Conservation (phyloP, 2,797 vertebrate genomes). For the Borostomias antarcticus region DNA sequence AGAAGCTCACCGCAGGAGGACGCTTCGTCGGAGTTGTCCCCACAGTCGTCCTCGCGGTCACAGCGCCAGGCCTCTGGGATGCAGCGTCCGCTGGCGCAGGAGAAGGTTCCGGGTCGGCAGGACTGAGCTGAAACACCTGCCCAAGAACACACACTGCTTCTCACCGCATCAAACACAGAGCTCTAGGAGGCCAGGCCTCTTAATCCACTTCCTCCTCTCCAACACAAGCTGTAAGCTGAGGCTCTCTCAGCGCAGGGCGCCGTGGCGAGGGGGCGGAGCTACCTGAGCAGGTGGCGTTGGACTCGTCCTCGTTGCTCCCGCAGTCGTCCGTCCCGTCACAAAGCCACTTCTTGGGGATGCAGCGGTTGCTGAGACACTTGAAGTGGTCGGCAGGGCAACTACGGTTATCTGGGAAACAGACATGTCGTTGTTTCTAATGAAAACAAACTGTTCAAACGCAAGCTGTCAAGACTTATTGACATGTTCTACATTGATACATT, state of each 20-base stretch:
- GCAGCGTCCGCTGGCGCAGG: constrained; percentile 84
- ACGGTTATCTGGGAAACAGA: constrained; percentile 70
- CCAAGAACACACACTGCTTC: not conserved
- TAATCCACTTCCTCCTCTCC: no score
- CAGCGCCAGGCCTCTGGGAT: constrained; percentile 82
- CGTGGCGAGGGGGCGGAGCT: no score
- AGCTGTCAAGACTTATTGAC: no score
- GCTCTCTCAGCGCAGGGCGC: no score
- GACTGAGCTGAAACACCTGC: constrained; percentile 74
- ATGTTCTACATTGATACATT: no score
- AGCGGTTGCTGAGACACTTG: constrained; percentile 86
- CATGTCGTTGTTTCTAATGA: not conserved
- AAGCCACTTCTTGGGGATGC: constrained; percentile 88
- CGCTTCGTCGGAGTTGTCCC: constrained; percentile 82
- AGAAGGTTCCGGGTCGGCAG: constrained; percentile 84
- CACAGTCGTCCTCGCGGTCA: constrained; percentile 86
- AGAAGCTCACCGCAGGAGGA: constrained; percentile 76
- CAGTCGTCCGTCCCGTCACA: constrained; percentile 88
- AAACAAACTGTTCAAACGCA: not conserved
- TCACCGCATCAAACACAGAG: not conserved
- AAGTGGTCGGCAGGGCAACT: constrained; percentile 86
- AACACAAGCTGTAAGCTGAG: no score
- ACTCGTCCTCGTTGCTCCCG: constrained; percentile 85
- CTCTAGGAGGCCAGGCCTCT: no score
- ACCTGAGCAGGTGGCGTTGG: constrained; percentile 84